Evolutionary conservation across 2,113 vertebrate species (phyloP).

Genomic region (Hemiscyllium ocellatum): DNA sequence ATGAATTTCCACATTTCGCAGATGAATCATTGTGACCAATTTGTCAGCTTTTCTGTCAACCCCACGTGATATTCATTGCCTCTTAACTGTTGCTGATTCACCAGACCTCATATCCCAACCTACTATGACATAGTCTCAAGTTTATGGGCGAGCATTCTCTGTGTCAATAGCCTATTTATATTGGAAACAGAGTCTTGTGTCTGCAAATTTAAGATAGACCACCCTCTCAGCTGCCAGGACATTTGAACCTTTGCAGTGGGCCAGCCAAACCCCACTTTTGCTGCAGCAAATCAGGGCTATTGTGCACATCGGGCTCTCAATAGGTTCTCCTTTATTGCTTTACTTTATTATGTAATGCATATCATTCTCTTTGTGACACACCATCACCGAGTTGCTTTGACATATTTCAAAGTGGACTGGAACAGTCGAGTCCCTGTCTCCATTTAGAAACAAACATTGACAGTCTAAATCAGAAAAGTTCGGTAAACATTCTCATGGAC

Average conservation of each 20-base stretch:
- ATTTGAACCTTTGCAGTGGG: not conserved
- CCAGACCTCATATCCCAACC: not conserved
- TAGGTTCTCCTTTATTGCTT: too few relatives aligned
- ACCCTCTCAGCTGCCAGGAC: not conserved
- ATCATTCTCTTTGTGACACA: not conserved
- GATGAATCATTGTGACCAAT: not conserved
- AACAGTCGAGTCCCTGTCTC: conserved; percentile 20
- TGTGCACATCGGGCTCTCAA: not conserved
- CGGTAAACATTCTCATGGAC: not conserved
- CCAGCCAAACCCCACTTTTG: not conserved
- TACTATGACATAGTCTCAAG: not conserved
- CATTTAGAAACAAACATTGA: not conserved
- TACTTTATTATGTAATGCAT: not conserved
- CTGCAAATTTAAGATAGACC: not conserved
- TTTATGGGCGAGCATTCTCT: not conserved
- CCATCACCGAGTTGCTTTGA: not conserved
- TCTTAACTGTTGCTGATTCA: not conserved
- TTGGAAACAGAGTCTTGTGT: not conserved
- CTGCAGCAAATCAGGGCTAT: not conserved
- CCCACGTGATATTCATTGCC: not conserved
- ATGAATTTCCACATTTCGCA: not conserved
- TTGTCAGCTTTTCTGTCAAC: not conserved
- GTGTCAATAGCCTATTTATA: not conserved
- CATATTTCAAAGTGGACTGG: not conserved
- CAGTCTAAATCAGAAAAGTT: not conserved